phyloP scores from a whole-genome alignment of 2,888 invertebrate genomes.

The Blastobasis adustella region DNA sequence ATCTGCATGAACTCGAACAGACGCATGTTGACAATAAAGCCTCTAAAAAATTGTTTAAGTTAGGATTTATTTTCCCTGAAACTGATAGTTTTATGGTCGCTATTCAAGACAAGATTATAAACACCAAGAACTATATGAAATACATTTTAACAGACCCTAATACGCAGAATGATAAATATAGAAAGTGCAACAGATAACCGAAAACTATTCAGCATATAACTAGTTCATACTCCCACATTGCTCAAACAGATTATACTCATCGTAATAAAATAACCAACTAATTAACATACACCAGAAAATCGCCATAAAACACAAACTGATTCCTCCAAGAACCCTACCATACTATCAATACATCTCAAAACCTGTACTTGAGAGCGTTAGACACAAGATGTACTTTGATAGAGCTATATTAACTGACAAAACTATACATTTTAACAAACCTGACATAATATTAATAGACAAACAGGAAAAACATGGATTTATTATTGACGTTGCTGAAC shows the following conservation, averaged over 20 bases:
- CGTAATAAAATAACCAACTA: slow-evolving; percentile 5
- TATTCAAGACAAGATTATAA: background rate
- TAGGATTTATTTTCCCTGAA: background rate
- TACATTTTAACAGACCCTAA: no score
- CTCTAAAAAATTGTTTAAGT: background rate
- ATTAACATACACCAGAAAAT: slow-evolving; percentile 12
- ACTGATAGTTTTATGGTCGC: background rate
- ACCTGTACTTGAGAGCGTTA: slow-evolving; percentile 2
- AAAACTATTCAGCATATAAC: slow-evolving; percentile 18
- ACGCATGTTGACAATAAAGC: background rate
- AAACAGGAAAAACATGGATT: slow-evolving; percentile 7
- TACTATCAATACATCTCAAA: slow-evolving; percentile 11
- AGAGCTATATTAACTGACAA: slow-evolving; percentile 8
- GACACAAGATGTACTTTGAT: slow-evolving; percentile 8
- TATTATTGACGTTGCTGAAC: slow-evolving; percentile 9
- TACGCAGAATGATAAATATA: background rate
- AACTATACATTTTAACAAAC: slow-evolving; percentile 9
- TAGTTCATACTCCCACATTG: slow-evolving; percentile 9
- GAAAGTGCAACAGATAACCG: slow-evolving; percentile 8
- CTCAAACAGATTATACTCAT: slow-evolving; percentile 14
- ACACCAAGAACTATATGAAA: background rate
- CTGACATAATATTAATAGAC: slow-evolving; percentile 7
- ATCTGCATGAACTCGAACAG: background rate
- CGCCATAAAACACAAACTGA: slow-evolving; percentile 4
- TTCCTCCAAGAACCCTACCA: background rate